Percentiles rank a stretch among this genome's conserved stretches.
phyloP scores from a whole-genome alignment of 2,113 vertebrate genomes.

The Syngnathoides biaculeatus region DNA sequence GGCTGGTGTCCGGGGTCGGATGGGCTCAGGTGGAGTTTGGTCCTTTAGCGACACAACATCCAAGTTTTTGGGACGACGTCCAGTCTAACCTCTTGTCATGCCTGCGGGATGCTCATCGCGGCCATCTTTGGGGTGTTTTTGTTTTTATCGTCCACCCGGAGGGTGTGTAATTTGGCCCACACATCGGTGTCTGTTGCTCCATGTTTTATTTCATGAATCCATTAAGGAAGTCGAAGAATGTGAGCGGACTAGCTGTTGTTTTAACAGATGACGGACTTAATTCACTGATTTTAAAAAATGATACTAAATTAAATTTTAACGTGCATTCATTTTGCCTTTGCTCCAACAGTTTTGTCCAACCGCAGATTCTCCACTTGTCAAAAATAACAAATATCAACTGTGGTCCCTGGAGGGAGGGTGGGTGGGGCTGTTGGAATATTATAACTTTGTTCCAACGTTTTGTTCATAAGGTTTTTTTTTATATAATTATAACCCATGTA shows the following conservation, averaged over 20 bases:
- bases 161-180: slow-evolving; percentile 30
- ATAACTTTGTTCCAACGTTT: slow-evolving; percentile 67
- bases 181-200: slow-evolving; percentile 16
- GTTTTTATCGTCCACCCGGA: slow-evolving; percentile 1
- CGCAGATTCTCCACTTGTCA: slow-evolving; percentile 36
- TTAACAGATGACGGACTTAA: slow-evolving; percentile 37
- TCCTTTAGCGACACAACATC: slow-evolving; percentile 17
- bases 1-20: background rate
- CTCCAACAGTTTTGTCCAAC: slow-evolving; percentile 31
- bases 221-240: slow-evolving; percentile 55
- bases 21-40: slow-evolving; percentile 6
- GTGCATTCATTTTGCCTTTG: slow-evolving; percentile 36
- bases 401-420: slow-evolving; percentile 8
- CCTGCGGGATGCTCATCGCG: slow-evolving; percentile 37
- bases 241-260: slow-evolving; percentile 55
- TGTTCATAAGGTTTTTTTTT: slow-evolving; percentile 70
- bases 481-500: slow-evolving; percentile 71
- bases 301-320: slow-evolving; percentile 54
- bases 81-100: slow-evolving; percentile 40
- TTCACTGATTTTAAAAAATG: slow-evolving; percentile 41
- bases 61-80: slow-evolving; percentile 62
- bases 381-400: slow-evolving; percentile 18
- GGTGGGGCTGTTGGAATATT: slow-evolving; percentile 40
- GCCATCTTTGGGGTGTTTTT: slow-evolving; percentile 10
- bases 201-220: slow-evolving; percentile 36